These are phyloP conservation scores for Heteromurus nitidus DNA, from an alignment of 2,888 invertebrate species.

Conservation along the genomic window DNA sequence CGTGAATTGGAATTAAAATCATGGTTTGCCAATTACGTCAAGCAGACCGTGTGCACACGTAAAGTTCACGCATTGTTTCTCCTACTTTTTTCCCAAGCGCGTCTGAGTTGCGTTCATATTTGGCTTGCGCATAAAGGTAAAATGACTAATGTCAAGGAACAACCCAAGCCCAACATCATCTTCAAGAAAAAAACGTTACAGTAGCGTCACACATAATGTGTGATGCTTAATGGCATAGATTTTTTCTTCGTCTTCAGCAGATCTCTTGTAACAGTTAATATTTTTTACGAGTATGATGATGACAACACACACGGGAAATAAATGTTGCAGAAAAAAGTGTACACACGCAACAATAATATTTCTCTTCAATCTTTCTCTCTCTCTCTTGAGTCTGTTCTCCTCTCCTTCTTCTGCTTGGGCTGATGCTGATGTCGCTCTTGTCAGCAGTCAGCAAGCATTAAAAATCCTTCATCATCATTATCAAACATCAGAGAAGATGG, in stretches of 20 bases:
- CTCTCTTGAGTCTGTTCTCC: slow-evolving; percentile 6
- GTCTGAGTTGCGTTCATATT: too few relatives aligned
- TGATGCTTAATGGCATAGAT: slow-evolving; percentile 16
- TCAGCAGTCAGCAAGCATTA: neutral
- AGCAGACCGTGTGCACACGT: too few relatives aligned
- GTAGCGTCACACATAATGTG: slow-evolving; percentile 29
- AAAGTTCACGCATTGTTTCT: too few relatives aligned
- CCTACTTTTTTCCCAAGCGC: too few relatives aligned
- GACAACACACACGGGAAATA: slow-evolving; percentile 14
- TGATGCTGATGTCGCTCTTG: too few relatives aligned
- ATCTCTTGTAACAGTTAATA: too few relatives aligned
- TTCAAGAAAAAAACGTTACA: neutral
- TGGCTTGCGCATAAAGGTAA: too few relatives aligned
- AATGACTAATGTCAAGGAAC: too few relatives aligned
- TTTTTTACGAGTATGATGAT: too few relatives aligned
- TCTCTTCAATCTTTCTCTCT: neutral
- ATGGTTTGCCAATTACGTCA: slow-evolving; percentile 57
- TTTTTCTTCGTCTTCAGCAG: too few relatives aligned
- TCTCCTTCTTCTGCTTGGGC: too few relatives aligned
- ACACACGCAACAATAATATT: neutral
- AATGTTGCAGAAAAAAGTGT: slow-evolving; percentile 57
- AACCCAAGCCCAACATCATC: too few relatives aligned
- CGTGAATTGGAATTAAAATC: slow-evolving; percentile 49
- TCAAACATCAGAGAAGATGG: slow-evolving; percentile 38
- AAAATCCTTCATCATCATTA: slow-evolving; percentile 48